A percentile compares a stretch with the other conserved stretches of the same genome.
Conservation (phyloP, 2,888 invertebrate genomes). For the Creontiades dilutus region DNA sequence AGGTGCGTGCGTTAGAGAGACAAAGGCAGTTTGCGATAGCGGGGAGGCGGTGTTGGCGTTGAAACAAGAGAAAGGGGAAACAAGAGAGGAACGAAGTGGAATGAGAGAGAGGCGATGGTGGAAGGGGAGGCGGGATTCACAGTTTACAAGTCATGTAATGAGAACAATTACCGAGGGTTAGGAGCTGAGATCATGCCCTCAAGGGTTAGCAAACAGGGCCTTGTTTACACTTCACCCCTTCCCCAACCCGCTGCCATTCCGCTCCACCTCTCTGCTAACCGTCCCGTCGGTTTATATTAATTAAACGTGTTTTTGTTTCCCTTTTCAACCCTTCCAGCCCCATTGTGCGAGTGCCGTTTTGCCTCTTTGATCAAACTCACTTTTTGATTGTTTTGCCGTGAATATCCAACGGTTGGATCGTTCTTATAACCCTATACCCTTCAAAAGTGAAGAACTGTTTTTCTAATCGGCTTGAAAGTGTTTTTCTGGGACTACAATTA, state of each 20-base stretch:
- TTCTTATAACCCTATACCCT: too few species aligned
- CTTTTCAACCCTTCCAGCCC: slow-evolving; percentile 66
- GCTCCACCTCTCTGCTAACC: slow-evolving; percentile 73
- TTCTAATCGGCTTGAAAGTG: too few species aligned
- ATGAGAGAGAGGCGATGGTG: neutral
- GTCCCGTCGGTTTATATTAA: slow-evolving; percentile 76
- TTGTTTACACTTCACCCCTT: slow-evolving; percentile 61
- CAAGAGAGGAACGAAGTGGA: neutral
- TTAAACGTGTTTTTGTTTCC: slow-evolving; percentile 76
- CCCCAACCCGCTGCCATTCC: slow-evolving; percentile 46
- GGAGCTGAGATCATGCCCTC: slow-evolving; percentile 47
- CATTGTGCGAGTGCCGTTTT: slow-evolving; percentile 10
- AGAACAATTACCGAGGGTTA: slow-evolving; percentile 73
- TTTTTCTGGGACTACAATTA: too few species aligned
- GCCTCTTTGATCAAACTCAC: neutral
- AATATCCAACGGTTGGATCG: too few species aligned
- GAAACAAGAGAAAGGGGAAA: neutral
- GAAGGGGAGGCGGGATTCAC: slow-evolving; percentile 4
- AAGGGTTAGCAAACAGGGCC: slow-evolving; percentile 44
- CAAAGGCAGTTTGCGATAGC: slow-evolving; percentile 42
- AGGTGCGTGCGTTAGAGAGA: slow-evolving; percentile 33
- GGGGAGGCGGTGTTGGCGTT: slow-evolving; percentile 3
- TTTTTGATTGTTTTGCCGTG: neutral
- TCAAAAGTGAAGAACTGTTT: too few species aligned
- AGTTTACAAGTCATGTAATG: slow-evolving; percentile 73